Conservation (phyloP, 2,113 vertebrate genomes). For the Pelvicachromis taeniatus region DNA sequence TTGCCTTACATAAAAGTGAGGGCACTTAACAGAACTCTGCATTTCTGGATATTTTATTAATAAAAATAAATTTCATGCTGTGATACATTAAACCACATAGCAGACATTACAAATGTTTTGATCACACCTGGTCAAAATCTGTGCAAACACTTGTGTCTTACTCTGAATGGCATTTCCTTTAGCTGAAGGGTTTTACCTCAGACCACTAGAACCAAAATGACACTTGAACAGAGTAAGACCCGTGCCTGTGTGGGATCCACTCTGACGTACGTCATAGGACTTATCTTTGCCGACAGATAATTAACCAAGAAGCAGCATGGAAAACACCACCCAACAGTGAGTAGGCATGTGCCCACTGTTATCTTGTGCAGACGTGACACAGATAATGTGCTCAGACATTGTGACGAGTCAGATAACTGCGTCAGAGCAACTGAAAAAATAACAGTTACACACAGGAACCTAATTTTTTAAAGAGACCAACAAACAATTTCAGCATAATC, state of each 20-base stretch:
- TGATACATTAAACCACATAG: neutral
- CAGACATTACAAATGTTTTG: neutral
- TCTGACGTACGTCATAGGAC: neutral
- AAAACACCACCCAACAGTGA: neutral
- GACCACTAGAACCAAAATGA: neutral
- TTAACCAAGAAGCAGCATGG: slow-evolving; percentile 3
- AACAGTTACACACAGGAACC: neutral
- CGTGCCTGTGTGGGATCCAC: neutral
- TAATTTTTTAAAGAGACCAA: neutral
- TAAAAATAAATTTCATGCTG: neutral
- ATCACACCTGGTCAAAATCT: neutral
- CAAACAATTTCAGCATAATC: neutral
- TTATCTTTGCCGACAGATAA: slow-evolving; percentile 8
- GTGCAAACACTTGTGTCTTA: neutral
- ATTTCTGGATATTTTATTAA: neutral
- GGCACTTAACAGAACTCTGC: neutral
- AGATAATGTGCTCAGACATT: neutral
- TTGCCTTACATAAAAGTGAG: neutral
- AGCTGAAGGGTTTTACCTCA: neutral
- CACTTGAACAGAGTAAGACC: neutral
- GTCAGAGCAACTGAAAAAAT: neutral
- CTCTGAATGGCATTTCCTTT: neutral
- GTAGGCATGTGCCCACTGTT: slow-evolving; percentile 27
- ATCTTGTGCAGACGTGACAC: slow-evolving; percentile 3
- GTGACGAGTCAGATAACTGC: neutral